Conservation (phyloP, 2,797 vertebrate species). For the Amblyraja radiata region DNA sequence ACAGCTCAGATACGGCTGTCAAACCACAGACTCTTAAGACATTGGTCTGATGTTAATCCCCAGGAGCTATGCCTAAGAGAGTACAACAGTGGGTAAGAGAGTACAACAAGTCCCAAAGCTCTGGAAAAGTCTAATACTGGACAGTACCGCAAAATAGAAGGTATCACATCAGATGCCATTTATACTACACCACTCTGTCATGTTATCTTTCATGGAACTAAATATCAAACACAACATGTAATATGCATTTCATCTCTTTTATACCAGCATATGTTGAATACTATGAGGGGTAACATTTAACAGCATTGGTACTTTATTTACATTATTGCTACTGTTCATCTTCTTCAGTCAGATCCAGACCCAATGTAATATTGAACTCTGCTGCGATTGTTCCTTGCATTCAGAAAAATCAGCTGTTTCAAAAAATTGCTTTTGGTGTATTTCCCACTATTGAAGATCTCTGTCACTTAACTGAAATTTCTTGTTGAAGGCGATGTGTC, state of each 20-base stretch:
- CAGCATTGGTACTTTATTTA: not conserved
- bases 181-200: not conserved
- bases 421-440: not conserved
- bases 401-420: not conserved
- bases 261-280: not conserved
- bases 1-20: not conserved
- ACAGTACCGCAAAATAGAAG: not conserved
- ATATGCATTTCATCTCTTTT: not conserved
- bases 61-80: not conserved
- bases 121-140: not conserved
- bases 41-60: not conserved
- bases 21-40: not conserved
- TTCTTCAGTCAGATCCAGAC: not conserved
- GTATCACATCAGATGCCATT: not conserved
- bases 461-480: not conserved
- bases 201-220: not conserved
- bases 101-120: not conserved
- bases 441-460: not conserved
- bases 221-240: not conserved
- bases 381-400: not conserved
- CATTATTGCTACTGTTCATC: not conserved
- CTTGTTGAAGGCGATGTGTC: not conserved
- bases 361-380: not conserved
- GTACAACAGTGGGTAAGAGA: not conserved
- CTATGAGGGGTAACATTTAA: not conserved